Evolutionary conservation across 2,797 vertebrate genomes (phyloP), one percentile per base, ranked within the genome.

Genomic region (Mormyrops boulengeri): DNA sequence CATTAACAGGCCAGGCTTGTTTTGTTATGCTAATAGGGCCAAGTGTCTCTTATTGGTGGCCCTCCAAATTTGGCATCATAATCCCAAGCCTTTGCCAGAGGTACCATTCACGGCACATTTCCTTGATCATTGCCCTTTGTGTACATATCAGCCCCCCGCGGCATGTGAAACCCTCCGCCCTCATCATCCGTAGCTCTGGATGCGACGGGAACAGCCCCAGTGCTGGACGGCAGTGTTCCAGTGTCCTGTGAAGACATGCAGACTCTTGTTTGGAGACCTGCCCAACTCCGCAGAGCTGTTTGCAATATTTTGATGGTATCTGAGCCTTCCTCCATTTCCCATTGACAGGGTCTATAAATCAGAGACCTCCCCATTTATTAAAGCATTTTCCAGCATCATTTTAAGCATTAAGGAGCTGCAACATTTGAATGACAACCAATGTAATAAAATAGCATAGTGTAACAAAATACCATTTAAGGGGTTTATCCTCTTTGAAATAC

Each of bases 301-400:
- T 52, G 52, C 11, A 85, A 26, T 12, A 8, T 85, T 52, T 53
- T 86, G 50, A 86, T 26, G 49, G 7, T 86, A 52, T 49, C 44
- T 47, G n/a, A 50, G 50, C 1, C 34, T 34, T 80, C 50, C 17
- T 44, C 2, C 19, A 11, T 22, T 82, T 38, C 22, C 22, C 57
- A 69, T 50, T 62, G 77, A 89, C 88, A 66, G 41, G 44, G 22
- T n/a, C 82, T 47, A 44, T 85, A 85, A 89, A 85, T 85, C 53
- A 8, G 26, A 86, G 26, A 50, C 6, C 53, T 44, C 69, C 88
- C 22, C 87, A n/a, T 60, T 60, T 52, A 73, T 88, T 88, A 73
- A 73, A 30, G 44, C 12, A 22, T 41, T 60, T 73, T 84, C 7
- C 11, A 80, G 38, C 60, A 50, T 50, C 5, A 49, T 55, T 62